These are phyloP conservation scores for Drosophila nigritarsus DNA, from an alignment of 2,888 invertebrate genomes.

Conservation along the genomic window DNA sequence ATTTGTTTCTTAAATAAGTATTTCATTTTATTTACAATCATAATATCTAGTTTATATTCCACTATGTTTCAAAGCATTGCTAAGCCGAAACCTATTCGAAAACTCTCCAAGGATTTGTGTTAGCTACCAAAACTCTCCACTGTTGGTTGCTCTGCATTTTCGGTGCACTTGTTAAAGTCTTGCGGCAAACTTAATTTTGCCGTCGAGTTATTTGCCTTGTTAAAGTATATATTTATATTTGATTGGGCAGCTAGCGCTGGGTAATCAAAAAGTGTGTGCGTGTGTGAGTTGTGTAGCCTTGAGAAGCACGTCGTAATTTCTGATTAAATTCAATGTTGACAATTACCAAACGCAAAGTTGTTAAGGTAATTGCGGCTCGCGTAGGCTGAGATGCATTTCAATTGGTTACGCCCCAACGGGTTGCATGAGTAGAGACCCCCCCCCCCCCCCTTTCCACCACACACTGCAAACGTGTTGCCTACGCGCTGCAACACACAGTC, in stretches of 20 bases:
- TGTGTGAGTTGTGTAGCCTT: background rate
- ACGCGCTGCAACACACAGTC: background rate
- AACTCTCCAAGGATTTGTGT: background rate
- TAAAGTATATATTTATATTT: slow-evolving; percentile 33
- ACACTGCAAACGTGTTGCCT: slow-evolving; percentile 22
- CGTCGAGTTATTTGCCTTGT: slow-evolving; percentile 20
- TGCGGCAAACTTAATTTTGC: slow-evolving; percentile 17
- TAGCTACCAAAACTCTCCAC: background rate
- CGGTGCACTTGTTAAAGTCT: background rate
- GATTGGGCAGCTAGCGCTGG: slow-evolving; percentile 30
- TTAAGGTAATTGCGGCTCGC: slow-evolving; percentile 70
- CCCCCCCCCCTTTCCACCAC: background rate
- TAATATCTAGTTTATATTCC: too few species aligned
- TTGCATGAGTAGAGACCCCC: background rate
- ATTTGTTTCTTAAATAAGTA: too few species aligned
- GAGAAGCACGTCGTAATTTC: slow-evolving; percentile 64
- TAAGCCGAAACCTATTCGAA: background rate
- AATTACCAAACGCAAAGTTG: slow-evolving; percentile 68
- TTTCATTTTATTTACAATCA: background rate
- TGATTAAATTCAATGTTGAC: slow-evolving; percentile 74
- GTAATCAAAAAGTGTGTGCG: background rate
- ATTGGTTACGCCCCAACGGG: slow-evolving; percentile 53
- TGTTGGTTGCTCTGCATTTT: slow-evolving; percentile 12
- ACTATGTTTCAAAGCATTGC: background rate
- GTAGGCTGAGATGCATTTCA: slow-evolving; percentile 72